Evolutionary conservation across 2,888 invertebrate species (phyloP), one percentile per base, ranked within the genome.

Genomic region (Cantharis rustica): DNA sequence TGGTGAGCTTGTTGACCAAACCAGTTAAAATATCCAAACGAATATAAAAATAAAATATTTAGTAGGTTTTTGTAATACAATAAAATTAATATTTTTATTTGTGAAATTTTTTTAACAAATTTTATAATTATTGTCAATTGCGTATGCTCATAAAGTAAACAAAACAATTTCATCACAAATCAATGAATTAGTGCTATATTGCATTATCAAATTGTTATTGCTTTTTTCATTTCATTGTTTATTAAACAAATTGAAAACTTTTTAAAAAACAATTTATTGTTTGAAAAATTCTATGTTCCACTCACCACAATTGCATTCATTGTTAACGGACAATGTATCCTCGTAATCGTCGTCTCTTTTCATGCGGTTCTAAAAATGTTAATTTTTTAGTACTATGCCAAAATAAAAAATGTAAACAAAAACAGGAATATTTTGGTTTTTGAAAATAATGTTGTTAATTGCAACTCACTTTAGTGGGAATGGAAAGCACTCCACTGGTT

Each of bases 291-390:
- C 0, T 17, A 70, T 3, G 13, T 62, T 16, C 16, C 17, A 81
- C 83, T 82, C 78, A 84, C 84, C 83, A 77, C 84, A 84, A 73
- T 82, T 79, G 75, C 84, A 84, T 10, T 82, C 79, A 15, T 75
- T 77, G n/a, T 74, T 66, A 4, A 68, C 13, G 0, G 23, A 61
- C 10, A 75, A 47, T 15, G 68, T 27, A 15, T 75, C 69, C n/a
- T 78, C 75, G 69, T 79, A 73, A 23, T 20, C 15, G 71, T 17
- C 17, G n/a, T 61, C 31, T 26, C 69, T 66, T 20, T 66, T 66
- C 3, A 9, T 11, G 16, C 64, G 64, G n/a, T 75, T 71, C 64
- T 66, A 23, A 66, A 66, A 66, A 66, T 17, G n/a, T 47, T n/a
- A 47, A 47, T n/a, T n/a, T 9, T 47, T 47, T 47, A 47, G n/a